Evolutionary conservation across 2,888 invertebrate genomes (phyloP).

Genomic region (Himalopsyche tibetana): DNA sequence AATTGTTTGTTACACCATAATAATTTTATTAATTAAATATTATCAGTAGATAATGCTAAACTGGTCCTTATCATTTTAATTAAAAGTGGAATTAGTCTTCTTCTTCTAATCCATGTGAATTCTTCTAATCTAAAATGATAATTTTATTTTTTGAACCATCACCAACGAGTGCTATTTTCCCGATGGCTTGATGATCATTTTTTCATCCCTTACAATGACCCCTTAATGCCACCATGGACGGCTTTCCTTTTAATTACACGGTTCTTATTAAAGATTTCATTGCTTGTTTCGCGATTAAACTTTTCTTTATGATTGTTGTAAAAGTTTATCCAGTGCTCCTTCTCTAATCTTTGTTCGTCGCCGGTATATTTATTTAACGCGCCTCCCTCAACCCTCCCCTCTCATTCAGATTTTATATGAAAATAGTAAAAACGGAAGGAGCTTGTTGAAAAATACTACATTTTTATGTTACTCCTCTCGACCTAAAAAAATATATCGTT

Average conservation of each 20-base stretch:
- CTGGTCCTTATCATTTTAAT: too few species aligned
- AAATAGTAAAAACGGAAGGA: slow-evolving; percentile 37
- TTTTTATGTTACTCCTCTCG: slow-evolving; percentile 9
- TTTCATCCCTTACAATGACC: background rate
- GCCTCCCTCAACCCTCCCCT: background rate
- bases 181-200: background rate
- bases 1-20: too few species aligned
- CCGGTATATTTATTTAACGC: slow-evolving; percentile 5
- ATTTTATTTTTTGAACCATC: too few species aligned
- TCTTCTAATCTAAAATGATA: too few species aligned
- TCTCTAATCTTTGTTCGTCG: slow-evolving; percentile 25
- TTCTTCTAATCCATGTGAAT: too few species aligned
- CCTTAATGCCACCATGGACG: slow-evolving; percentile 18
- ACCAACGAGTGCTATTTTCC: too few species aligned
- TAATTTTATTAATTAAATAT: too few species aligned
- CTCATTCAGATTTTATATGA: slow-evolving; percentile 22
- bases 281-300: slow-evolving; percentile 41
- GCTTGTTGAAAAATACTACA: slow-evolving; percentile 36
- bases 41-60: too few species aligned
- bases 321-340: slow-evolving; percentile 1
- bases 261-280: slow-evolving; percentile 10
- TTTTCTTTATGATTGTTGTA: slow-evolving; percentile 33
- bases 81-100: too few species aligned
- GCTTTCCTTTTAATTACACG: background rate
- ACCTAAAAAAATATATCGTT: slow-evolving; percentile 24